Percentiles rank a stretch among this genome's conserved stretches.
Conservation (phyloP, 2,888 invertebrate genomes). For the Endotricha flammealis region DNA sequence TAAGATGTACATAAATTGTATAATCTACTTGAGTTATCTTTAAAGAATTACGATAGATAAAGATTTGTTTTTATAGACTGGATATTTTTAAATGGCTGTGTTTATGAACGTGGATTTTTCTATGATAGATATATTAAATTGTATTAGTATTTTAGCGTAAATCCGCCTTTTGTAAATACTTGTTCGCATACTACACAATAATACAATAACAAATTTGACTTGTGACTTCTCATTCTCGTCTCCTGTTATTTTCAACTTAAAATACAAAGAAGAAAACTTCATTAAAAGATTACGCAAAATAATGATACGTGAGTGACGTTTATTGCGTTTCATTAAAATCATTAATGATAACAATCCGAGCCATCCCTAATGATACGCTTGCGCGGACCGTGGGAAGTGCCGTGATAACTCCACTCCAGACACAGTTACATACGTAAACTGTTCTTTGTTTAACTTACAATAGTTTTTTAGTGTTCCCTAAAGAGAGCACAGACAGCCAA, state of each 20-base stretch:
- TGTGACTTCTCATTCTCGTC: too few relatives aligned
- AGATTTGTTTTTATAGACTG: too few relatives aligned
- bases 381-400: constrained; percentile 15
- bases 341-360: constrained; percentile 31
- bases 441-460: constrained; percentile 13
- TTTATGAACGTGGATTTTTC: not conserved
- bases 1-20: constrained; percentile 53
- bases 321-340: constrained; percentile 36
- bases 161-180: too few relatives aligned
- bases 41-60: not conserved
- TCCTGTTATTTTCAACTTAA: too few relatives aligned
- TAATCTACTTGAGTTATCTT: constrained; percentile 21
- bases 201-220: too few relatives aligned
- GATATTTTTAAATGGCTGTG: not conserved
- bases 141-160: too few relatives aligned
- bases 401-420: constrained; percentile 14
- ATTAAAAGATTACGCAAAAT: too few relatives aligned
- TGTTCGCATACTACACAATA: too few relatives aligned
- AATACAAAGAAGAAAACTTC: too few relatives aligned
- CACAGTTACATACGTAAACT: constrained; percentile 16
- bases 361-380: constrained; percentile 29
- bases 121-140: too few relatives aligned
- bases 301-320: constrained; percentile 28
- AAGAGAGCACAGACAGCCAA: too few relatives aligned
- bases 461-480: constrained; percentile 16